Evolutionary conservation across 2,888 invertebrate species (phyloP).

Genomic region (Clistopyga incitator): DNA sequence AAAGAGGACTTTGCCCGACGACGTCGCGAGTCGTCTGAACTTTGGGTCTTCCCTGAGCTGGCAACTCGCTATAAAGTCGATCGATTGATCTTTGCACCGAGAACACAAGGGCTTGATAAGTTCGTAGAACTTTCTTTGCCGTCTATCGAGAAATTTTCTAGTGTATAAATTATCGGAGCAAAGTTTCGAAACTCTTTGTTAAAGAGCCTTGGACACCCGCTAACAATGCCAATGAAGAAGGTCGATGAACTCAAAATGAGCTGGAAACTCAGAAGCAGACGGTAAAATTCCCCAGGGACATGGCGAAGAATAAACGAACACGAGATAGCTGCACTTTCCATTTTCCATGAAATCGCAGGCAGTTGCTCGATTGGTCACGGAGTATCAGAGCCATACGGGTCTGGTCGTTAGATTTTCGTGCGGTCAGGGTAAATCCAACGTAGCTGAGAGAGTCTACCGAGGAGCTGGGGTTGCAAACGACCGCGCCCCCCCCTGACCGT

Average conservation of each 20-base stretch:
- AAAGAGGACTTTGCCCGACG: not conserved
- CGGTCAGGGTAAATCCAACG: conserved; percentile 61
- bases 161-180: not conserved
- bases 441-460: conserved; percentile 13
- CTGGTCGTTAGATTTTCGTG: conserved; percentile 29
- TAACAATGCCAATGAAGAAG: not conserved
- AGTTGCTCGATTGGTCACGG: conserved; percentile 53
- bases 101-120: conserved; percentile 25
- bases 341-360: conserved; percentile 49
- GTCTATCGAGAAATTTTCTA: not conserved
- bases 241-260: conserved; percentile 10
- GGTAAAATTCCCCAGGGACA: conserved; percentile 45
- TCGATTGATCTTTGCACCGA: conserved; percentile 27
- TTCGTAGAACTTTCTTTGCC: conserved; percentile 1
- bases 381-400: conserved; percentile 50
- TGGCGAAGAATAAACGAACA: conserved; percentile 25
- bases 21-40: conserved; percentile 11
- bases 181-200: not conserved
- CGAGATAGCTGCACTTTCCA: conserved; percentile 35
- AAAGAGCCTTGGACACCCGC: not conserved
- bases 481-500: conserved; percentile 68
- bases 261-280: conserved; percentile 10
- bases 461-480: conserved; percentile 58
- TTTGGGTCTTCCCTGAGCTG: not conserved
- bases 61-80: not conserved